Evolutionary conservation across 1,140 invertebrate species (phyloP), one percentile per base, ranked within the genome.

Genomic region (Sycophaga agraensis): DNA sequence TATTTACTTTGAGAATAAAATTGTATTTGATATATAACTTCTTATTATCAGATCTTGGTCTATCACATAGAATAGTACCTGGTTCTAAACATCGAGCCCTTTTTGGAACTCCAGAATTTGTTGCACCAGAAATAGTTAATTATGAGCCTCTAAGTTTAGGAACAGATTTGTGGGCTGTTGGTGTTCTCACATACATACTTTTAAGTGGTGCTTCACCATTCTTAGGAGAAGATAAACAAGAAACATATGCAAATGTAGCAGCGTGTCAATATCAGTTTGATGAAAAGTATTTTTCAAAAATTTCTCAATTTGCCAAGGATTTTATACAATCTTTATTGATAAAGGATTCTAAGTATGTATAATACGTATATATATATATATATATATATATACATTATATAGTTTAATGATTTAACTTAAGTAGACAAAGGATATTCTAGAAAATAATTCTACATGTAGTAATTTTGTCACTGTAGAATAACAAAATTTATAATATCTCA

Each of bases 121-220:
- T 82, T 76, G 88, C 88, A 12, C 88, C 88, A 45, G 88, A 89
- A 81, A 85, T 89, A 50, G 79, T 89, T 17, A 87, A 86, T 74
- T 89, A 89, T 70, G 87, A 89, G 71, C 86, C 88, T 21, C 80
- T 89, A 17, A 84, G 82, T 66, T 75, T 87, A 14, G 80, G 83
- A 61, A 88, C 88, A 28, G 88, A 89, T 72, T 84, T 89, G 79
- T 89, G 88, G 87, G 87, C 86, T 65, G 78, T 89, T 48, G 88
- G 88, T 17, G 86, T 89, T 22, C 74, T 89, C 24, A 83, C 86
- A 0, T 89, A 89, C 59, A 88, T 89, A 42, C 79, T 89, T 14
- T 48, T 89, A 53, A 87, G 85, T 34, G 87, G 87, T 75, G 78
- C 81, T 64, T 87, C 87, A 16, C 88, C 87, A 26, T 89, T 89